Percentiles rank a stretch among this genome's conserved stretches.
Evolutionary conservation across 1,140 invertebrate species (phyloP).

Genomic region (Acromyrmex echinatior): DNA sequence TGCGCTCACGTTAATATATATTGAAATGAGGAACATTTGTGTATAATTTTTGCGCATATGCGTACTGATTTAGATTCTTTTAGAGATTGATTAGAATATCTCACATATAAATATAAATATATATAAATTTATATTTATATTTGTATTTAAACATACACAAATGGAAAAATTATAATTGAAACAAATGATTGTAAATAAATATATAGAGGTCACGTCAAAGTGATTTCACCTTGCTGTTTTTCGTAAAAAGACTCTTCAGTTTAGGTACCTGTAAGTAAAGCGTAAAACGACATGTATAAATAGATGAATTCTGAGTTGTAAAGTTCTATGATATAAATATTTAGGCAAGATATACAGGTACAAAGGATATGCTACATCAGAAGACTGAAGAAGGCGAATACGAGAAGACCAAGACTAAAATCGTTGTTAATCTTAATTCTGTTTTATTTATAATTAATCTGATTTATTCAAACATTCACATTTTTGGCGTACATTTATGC

Average conservation of each 20-base stretch:
- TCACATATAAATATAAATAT: constrained; percentile 23
- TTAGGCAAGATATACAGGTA: constrained; percentile 56
- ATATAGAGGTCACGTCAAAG: constrained; percentile 29
- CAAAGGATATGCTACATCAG: constrained; percentile 51
- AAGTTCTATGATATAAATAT: constrained; percentile 68
- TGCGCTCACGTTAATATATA: constrained; percentile 48
- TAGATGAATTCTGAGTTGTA: constrained; percentile 46
- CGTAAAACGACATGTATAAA: constrained; percentile 23
- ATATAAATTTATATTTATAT: constrained; percentile 51
- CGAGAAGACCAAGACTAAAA: constrained; percentile 65
- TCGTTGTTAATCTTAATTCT: constrained; percentile 58
- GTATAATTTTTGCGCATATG: constrained; percentile 47
- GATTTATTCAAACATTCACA: constrained; percentile 68
- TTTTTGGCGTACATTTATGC: constrained; percentile 60
- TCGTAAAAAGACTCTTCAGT: constrained; percentile 53
- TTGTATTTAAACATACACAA: constrained; percentile 39
- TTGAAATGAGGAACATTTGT: constrained; percentile 44
- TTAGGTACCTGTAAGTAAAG: constrained; percentile 47
- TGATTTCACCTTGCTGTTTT: constrained; percentile 47
- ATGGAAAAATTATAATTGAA: constrained; percentile 9
- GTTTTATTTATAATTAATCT: constrained; percentile 69
- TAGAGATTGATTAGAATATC: constrained; percentile 38
- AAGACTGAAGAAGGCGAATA: constrained; percentile 65
- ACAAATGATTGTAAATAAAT: constrained; percentile 70
- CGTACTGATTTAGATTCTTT: constrained; percentile 37